Percentiles rank a stretch among this genome's conserved stretches.
phyloP scores from a whole-genome alignment of 2,113 vertebrate species.

The Excalfactoria chinensis region DNA sequence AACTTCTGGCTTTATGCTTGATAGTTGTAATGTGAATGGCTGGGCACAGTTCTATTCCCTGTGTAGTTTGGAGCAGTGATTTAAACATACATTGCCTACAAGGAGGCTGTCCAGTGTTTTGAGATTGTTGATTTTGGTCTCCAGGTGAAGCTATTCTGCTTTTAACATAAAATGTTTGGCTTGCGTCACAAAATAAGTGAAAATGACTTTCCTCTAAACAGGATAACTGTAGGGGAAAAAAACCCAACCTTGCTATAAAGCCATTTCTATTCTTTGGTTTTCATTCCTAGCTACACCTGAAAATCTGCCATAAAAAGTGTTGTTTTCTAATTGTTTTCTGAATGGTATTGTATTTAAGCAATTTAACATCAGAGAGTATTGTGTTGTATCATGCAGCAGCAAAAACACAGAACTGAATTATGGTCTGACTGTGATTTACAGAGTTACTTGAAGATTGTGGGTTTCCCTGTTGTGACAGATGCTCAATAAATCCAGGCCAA shows the following conservation, averaged over 20 bases:
- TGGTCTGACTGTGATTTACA: not conserved
- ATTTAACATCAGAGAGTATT: not conserved
- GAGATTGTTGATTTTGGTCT: not conserved
- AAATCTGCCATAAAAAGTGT: not conserved
- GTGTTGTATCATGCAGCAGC: not conserved
- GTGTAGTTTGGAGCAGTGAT: not conserved
- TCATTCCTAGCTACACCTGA: not conserved
- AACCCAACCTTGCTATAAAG: not conserved
- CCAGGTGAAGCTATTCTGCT: not conserved
- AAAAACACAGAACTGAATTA: not conserved
- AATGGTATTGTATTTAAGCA: not conserved
- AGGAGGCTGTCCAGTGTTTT: not conserved
- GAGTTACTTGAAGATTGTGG: not conserved
- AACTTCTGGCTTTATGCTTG: not conserved
- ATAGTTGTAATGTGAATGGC: fast-evolving
- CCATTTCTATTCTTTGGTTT: not conserved
- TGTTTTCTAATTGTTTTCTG: not conserved
- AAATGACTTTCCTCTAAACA: not conserved
- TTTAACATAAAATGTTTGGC: not conserved
- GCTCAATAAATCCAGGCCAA: not conserved
- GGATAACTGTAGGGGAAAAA: not conserved
- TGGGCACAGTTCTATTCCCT: not conserved
- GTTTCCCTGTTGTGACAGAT: constrained; percentile 6
- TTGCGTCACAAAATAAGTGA: not conserved
- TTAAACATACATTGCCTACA: not conserved